These are phyloP conservation scores for Bradynema listronoti DNA, from an alignment of 1,140 invertebrate species.

Conservation along the genomic window DNA sequence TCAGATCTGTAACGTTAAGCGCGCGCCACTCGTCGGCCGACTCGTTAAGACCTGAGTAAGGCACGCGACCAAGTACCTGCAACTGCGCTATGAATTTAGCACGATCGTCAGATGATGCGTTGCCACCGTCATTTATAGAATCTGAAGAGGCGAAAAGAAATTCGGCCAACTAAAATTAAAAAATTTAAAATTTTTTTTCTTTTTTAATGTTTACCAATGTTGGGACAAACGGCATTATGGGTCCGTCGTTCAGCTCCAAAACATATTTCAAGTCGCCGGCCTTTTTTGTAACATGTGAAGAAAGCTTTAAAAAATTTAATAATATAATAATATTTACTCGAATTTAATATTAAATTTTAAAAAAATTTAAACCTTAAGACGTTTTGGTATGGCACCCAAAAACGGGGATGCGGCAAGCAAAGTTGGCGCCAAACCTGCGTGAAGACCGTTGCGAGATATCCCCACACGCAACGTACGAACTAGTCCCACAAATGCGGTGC, in stretches of 20 bases:
- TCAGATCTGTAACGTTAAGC: no score
- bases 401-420: slow-evolving; percentile 17
- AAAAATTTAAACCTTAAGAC: slow-evolving; percentile 14
- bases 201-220: slow-evolving; percentile 16
- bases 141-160: no score
- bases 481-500: neutral
- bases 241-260: slow-evolving; percentile 19
- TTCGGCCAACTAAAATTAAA: no score
- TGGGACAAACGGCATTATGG: slow-evolving; percentile 10
- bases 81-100: no score
- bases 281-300: slow-evolving; percentile 24
- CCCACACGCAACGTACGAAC: neutral
- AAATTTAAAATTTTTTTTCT: no score
- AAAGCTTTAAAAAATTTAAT: slow-evolving; percentile 5
- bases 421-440: slow-evolving; percentile 21
- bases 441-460: neutral
- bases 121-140: no score
- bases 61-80: no score
- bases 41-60: no score
- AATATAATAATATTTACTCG: neutral
- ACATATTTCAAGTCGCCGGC: slow-evolving; percentile 19
- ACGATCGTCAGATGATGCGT: no score
- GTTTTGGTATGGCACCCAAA: slow-evolving; percentile 10
- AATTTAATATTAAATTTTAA: neutral
- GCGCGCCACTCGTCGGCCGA: no score